Evolutionary conservation across 2,888 invertebrate genomes (phyloP).

Genomic region (Volucella bombylans): DNA sequence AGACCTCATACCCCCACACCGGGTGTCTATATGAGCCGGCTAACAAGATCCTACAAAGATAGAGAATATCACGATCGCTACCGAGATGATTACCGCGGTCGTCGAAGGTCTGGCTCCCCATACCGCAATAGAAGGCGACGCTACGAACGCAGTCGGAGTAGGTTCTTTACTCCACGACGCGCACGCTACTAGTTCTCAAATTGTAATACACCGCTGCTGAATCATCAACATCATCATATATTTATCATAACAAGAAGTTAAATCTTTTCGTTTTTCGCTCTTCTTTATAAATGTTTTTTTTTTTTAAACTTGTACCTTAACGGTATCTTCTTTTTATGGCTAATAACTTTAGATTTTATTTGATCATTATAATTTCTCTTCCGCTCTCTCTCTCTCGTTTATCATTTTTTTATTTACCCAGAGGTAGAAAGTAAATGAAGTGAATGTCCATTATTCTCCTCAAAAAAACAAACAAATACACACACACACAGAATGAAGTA

Average conservation of each 20-base stretch:
- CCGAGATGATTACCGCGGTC: conserved; percentile 75
- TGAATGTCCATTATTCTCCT: no score
- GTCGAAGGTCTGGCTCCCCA: conserved; percentile 76
- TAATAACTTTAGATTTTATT: neutral
- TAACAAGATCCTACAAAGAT: conserved; percentile 75
- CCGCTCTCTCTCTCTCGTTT: neutral
- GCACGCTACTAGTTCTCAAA: conserved; percentile 74
- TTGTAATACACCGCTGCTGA: conserved; percentile 13
- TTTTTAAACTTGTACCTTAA: conserved; percentile 1
- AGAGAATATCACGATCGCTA: conserved; percentile 76
- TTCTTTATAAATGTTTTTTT: neutral
- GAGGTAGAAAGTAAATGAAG: neutral
- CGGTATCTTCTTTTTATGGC: conserved; percentile 4
- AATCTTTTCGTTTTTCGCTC: conserved; percentile 18
- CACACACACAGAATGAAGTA: conserved; percentile 14
- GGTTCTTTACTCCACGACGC: conserved; percentile 78
- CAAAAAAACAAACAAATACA: neutral
- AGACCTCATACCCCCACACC: no score
- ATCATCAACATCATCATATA: conserved; percentile 48
- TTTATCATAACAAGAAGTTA: conserved; percentile 52
- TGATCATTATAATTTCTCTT: conserved; percentile 13
- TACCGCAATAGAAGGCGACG: conserved; percentile 76
- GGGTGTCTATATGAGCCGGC: no score
- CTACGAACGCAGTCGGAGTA: conserved; percentile 78
- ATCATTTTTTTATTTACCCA: neutral